Percentiles rank a stretch among this genome's conserved stretches.
phyloP scores from a whole-genome alignment of 2,113 vertebrate species.

The Crotalus tigris region DNA sequence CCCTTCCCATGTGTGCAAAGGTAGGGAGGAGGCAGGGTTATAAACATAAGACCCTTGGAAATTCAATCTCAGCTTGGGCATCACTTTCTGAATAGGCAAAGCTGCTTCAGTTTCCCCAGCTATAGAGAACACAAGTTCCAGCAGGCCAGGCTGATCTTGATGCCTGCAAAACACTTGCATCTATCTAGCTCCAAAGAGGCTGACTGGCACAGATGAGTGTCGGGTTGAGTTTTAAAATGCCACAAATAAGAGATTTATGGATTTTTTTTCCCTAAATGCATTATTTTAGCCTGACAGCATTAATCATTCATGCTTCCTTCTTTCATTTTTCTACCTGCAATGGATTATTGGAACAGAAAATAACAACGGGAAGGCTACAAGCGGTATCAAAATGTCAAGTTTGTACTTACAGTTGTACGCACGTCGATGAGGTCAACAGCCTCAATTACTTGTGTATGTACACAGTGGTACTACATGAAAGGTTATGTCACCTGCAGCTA shows the following conservation, averaged over 20 bases:
- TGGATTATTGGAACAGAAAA: conserved; percentile 99
- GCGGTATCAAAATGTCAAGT: conserved; percentile 99
- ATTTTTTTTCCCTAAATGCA: conserved; percentile 86
- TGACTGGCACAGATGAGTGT: conserved; percentile 67
- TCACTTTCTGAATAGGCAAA: conserved; percentile 43
- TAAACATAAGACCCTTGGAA: conserved; percentile 44
- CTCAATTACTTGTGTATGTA: conserved; percentile 99
- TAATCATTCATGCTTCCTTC: conserved; percentile 98
- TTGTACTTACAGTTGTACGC: conserved; percentile 98
- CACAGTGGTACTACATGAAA: conserved; percentile 90
- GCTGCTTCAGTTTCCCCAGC: conserved; percentile 45
- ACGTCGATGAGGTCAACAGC: conserved; percentile 97
- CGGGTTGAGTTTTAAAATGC: conserved; percentile 89
- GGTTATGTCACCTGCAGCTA: conserved; percentile 97
- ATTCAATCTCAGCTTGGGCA: conserved; percentile 55
- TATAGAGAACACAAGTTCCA: not conserved
- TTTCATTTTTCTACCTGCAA: conserved; percentile 90
- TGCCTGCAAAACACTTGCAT: conserved; percentile 60
- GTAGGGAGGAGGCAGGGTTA: not conserved
- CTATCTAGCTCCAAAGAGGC: conserved; percentile 70
- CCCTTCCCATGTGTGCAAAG: not conserved
- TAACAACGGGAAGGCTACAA: conserved; percentile 89
- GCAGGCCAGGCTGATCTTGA: conserved; percentile 38
- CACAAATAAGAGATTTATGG: conserved; percentile 98
- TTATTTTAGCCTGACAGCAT: conserved; percentile 99